A percentile compares a stretch with the other conserved stretches of the same genome.
These are phyloP conservation scores for Eumaeus atala DNA, from an alignment of 1,140 invertebrate genomes.

Conservation along the genomic window DNA sequence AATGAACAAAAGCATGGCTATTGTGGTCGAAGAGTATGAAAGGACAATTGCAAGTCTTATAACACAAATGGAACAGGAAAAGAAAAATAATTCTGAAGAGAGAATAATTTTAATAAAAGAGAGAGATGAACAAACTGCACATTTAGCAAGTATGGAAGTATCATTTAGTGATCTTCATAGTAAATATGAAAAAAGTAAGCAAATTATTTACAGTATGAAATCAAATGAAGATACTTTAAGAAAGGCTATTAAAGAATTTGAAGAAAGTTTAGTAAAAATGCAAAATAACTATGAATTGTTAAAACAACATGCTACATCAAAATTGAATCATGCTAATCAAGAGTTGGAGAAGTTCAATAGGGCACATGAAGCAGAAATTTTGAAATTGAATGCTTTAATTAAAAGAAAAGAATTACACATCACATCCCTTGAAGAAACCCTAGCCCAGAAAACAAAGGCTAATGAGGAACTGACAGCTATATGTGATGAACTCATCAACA, in stretches of 20 bases:
- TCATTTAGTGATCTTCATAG: constrained; percentile 87
- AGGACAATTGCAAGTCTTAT: constrained; percentile 79
- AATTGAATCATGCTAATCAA: constrained; percentile 74
- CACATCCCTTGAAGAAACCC: constrained; percentile 79
- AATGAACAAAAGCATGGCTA: constrained; percentile 68
- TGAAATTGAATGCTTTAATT: constrained; percentile 81
- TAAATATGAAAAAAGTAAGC: constrained; percentile 70
- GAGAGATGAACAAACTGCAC: constrained; percentile 80
- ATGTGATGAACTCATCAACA: constrained; percentile 86
- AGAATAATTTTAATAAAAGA: constrained; percentile 64
- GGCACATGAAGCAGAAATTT: constrained; percentile 79
- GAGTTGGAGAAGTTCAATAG: constrained; percentile 80
- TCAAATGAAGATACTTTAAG: constrained; percentile 60
- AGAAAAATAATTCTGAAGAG: constrained; percentile 60
- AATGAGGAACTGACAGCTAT: constrained; percentile 85
- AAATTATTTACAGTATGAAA: constrained; percentile 63
- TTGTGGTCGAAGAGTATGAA: constrained; percentile 80
- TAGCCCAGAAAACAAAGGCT: constrained; percentile 83
- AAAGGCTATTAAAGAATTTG: constrained; percentile 55
- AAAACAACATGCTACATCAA: constrained; percentile 66
- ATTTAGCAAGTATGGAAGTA: constrained; percentile 83
- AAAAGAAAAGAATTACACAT: constrained; percentile 84
- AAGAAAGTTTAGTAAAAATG: constrained; percentile 63
- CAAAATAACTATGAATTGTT: constrained; percentile 65
- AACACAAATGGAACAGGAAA: constrained; percentile 76